Evolutionary conservation across 2,797 vertebrate genomes (phyloP).

Genomic region (Rhinoraja longicauda): DNA sequence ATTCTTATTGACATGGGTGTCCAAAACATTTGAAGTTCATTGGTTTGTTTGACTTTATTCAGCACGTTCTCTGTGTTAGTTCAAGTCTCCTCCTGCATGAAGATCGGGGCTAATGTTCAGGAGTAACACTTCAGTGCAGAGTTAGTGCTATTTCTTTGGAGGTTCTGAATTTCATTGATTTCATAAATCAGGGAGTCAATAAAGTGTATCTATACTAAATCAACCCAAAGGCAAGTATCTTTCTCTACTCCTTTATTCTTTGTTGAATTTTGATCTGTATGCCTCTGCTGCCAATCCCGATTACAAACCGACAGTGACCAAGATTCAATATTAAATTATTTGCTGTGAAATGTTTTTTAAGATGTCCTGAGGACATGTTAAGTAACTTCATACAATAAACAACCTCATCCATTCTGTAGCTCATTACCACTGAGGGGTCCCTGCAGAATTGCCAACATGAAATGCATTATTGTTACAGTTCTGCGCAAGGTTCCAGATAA

Average conservation of each 20-base stretch:
- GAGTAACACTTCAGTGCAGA: neutral
- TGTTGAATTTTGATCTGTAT: neutral
- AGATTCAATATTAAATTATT: neutral
- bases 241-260: neutral
- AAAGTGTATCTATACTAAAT: too few species aligned
- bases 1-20: neutral
- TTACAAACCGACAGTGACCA: neutral
- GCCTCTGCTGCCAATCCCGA: neutral
- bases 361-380: neutral
- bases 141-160: neutral
- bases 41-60: too few species aligned
- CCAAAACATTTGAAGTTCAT: too few species aligned
- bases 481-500: neutral
- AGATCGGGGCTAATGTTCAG: neutral
- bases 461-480: neutral
- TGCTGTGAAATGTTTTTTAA: neutral
- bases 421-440: neutral
- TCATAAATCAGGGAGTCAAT: neutral
- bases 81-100: neutral
- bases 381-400: neutral
- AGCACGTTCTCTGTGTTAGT: neutral
- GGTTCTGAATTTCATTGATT: neutral
- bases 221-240: too few species aligned
- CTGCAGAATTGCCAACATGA: neutral
- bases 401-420: neutral